These are phyloP conservation scores for Herpetotheres cachinnans DNA, from an alignment of 2,113 vertebrate species.

Conservation along the genomic window DNA sequence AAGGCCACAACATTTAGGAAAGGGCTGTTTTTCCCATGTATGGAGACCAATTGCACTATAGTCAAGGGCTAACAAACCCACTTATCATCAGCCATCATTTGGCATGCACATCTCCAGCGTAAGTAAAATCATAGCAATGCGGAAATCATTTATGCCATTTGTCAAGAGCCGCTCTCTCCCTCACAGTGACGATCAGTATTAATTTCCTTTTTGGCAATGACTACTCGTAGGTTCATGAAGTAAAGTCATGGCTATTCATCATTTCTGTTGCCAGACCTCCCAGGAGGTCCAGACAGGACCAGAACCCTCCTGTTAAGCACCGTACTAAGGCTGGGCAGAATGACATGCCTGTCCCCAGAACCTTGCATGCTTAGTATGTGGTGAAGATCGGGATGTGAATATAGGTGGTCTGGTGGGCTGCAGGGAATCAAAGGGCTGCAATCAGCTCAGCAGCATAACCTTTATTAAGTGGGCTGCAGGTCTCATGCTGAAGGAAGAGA, in stretches of 20 bases:
- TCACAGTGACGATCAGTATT: not conserved
- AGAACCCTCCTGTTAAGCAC: not conserved
- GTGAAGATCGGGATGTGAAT: not conserved
- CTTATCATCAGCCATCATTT: not conserved
- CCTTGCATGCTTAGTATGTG: not conserved
- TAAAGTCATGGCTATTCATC: not conserved
- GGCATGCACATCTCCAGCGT: not conserved
- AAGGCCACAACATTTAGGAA: not conserved
- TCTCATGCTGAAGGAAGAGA: not conserved
- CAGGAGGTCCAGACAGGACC: not conserved
- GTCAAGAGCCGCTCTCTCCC: not conserved
- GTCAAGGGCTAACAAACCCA: not conserved
- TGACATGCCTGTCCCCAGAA: not conserved
- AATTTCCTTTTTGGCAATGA: conserved; percentile 27
- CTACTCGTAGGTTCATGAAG: not conserved
- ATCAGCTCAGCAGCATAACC: not conserved
- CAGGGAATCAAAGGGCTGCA: not conserved
- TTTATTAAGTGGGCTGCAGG: not conserved
- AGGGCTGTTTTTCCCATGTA: not conserved
- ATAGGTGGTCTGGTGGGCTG: not conserved
- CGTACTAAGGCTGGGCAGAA: not conserved
- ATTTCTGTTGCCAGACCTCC: not conserved
- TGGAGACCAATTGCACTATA: not conserved
- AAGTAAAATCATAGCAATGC: not conserved
- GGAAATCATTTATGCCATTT: not conserved